These are phyloP conservation scores for Microplitis deprimator DNA, from an alignment of 2,888 invertebrate species.

Conservation along the genomic window DNA sequence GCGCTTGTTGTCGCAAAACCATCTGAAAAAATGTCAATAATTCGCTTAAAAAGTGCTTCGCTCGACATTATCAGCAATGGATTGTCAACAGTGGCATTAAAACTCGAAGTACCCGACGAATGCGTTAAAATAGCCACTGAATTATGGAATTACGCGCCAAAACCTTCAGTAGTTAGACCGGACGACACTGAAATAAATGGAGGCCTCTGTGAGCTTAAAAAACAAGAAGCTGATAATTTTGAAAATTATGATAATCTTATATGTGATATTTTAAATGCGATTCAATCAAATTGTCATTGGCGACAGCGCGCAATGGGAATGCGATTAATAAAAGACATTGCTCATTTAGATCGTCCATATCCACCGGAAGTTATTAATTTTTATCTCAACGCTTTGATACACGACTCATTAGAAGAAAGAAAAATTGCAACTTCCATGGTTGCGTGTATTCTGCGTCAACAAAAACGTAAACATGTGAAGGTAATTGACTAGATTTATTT, in stretches of 20 bases:
- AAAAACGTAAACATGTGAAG: constrained; percentile 77
- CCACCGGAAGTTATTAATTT: constrained; percentile 78
- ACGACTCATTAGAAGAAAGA: constrained; percentile 86
- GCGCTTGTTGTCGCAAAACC: constrained; percentile 83
- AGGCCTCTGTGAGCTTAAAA: constrained; percentile 66
- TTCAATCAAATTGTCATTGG: constrained; percentile 81
- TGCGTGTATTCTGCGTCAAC: constrained; percentile 79
- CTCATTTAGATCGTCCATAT: constrained; percentile 80
- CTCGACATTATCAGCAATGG: constrained; percentile 75
- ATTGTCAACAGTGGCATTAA: constrained; percentile 78
- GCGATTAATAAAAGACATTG: constrained; percentile 80
- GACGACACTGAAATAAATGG: constrained; percentile 65
- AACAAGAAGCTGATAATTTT: constrained; percentile 72
- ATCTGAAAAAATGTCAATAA: constrained; percentile 88
- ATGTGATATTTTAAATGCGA: constrained; percentile 73
- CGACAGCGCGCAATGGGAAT: constrained; percentile 84
- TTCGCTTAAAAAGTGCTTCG: constrained; percentile 75
- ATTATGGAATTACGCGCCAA: constrained; percentile 70
- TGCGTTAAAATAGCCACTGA: constrained; percentile 73
- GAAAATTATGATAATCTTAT: constrained; percentile 73
- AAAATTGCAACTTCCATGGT: constrained; percentile 79
- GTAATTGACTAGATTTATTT: constrained; percentile 43
- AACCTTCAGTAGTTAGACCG: constrained; percentile 67
- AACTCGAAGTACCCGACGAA: constrained; percentile 73
- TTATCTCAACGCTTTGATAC: constrained; percentile 78